phyloP scores from a whole-genome alignment of 2,797 vertebrate species.

The Syndactyla subalaris region DNA sequence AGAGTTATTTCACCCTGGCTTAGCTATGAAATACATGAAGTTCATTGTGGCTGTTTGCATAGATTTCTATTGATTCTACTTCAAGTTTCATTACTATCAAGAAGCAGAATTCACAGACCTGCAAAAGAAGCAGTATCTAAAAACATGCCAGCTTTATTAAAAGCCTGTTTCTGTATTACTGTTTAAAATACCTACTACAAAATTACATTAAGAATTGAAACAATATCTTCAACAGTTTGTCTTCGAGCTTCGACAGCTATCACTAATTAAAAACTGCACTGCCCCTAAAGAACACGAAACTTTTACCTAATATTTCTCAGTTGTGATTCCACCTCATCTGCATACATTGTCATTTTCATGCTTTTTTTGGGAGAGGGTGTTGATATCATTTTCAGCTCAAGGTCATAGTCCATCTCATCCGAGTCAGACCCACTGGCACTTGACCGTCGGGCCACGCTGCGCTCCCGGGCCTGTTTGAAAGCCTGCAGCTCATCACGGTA shows the following conservation, averaged over 20 bases:
- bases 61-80: neutral
- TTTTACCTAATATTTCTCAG: conserved; percentile 91
- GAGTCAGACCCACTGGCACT: conserved; percentile 87
- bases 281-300: neutral
- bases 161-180: neutral
- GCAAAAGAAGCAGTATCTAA: neutral
- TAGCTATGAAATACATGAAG: neutral
- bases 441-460: conserved; percentile 69
- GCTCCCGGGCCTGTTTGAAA: conserved; percentile 72
- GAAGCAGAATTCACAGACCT: neutral
- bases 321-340: conserved; percentile 92
- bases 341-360: conserved; percentile 99
- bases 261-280: neutral
- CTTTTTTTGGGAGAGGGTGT: conserved; percentile 96
- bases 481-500: conserved; percentile 83
- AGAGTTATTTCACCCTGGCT: neutral
- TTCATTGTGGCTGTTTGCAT: neutral
- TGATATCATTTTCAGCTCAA: conserved; percentile 98
- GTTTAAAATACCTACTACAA: neutral
- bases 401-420: conserved; percentile 98
- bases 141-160: neutral
- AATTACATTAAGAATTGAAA: neutral
- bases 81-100: neutral
- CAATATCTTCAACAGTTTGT: neutral
- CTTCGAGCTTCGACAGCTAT: neutral